Evolutionary conservation across 2,888 invertebrate genomes (phyloP).

Genomic region (Lasiommata megera): DNA sequence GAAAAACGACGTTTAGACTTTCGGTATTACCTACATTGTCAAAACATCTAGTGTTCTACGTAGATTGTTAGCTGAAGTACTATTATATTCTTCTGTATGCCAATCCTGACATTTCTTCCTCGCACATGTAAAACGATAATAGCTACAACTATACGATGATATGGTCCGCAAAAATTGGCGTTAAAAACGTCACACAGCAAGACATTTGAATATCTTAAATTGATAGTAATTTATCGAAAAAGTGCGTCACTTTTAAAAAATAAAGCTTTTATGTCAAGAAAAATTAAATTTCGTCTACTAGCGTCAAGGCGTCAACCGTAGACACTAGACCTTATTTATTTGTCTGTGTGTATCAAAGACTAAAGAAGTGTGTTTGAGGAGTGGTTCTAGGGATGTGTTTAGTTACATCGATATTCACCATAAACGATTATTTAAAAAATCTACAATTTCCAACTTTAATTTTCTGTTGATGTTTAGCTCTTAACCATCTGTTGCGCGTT

Average conservation of each 20-base stretch:
- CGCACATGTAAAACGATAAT: slow-evolving; percentile 69
- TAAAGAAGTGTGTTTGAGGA: too few species aligned
- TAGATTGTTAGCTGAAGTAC: slow-evolving; percentile 33
- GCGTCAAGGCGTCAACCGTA: slow-evolving; percentile 75
- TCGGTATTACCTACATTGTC: slow-evolving; percentile 57
- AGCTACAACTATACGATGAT: slow-evolving; percentile 53
- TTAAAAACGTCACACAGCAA: slow-evolving; percentile 39
- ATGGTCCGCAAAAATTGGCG: slow-evolving; percentile 37
- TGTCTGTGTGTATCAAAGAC: not conserved
- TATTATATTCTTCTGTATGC: slow-evolving; percentile 44
- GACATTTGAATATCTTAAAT: slow-evolving; percentile 49
- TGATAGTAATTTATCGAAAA: slow-evolving; percentile 35
- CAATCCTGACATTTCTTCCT: slow-evolving; percentile 68
- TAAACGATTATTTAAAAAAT: too few species aligned
- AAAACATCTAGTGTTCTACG: slow-evolving; percentile 53
- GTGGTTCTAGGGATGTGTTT: too few species aligned
- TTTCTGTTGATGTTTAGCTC: too few species aligned
- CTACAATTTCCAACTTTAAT: too few species aligned
- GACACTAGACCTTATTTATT: slow-evolving; percentile 47
- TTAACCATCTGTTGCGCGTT: too few species aligned
- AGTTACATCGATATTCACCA: too few species aligned
- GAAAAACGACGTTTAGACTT: slow-evolving; percentile 37
- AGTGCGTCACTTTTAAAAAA: slow-evolving; percentile 40
- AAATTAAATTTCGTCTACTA: slow-evolving; percentile 55
- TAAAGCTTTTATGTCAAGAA: slow-evolving; percentile 36